Evolutionary conservation across 1,140 invertebrate genomes (phyloP).

Genomic region (Adelges cooleyi): DNA sequence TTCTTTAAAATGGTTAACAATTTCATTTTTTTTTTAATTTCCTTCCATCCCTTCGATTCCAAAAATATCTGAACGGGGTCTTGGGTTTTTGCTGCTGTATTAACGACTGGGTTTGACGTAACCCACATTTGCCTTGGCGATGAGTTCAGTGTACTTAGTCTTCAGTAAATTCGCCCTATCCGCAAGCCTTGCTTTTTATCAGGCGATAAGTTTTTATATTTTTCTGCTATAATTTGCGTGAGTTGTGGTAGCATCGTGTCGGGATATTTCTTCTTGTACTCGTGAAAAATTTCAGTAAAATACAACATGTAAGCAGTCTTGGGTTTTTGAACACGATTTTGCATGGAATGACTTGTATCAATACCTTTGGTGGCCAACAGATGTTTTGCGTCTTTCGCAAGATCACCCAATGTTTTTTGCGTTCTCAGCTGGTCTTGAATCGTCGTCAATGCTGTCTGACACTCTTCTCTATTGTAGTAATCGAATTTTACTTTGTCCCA

Average conservation of each 20-base stretch:
- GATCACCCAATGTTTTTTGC: no score
- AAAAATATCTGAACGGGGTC: conserved; percentile 7
- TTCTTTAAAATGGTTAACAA: conserved; percentile 7
- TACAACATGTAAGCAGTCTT: no score
- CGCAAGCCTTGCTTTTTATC: background rate
- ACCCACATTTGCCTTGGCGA: conserved; percentile 1
- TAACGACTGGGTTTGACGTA: conserved; percentile 6
- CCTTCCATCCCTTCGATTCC: background rate
- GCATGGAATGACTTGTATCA: no score
- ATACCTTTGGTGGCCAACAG: no score
- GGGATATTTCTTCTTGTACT: conserved; percentile 13
- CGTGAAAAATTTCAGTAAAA: background rate
- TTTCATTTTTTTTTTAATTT: background rate
- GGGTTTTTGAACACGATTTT: no score
- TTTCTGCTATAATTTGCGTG: no score
- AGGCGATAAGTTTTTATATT: no score
- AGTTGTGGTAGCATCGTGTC: background rate
- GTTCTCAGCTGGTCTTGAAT: conserved; percentile 19
- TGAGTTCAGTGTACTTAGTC: conserved; percentile 1
- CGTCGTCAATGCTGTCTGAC: background rate
- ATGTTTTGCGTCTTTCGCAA: no score
- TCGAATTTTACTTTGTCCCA: no score
- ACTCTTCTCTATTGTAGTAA: conserved; percentile 17
- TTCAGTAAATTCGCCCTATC: conserved; percentile 4
- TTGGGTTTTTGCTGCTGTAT: background rate